Evolutionary conservation across 2,888 invertebrate species (phyloP).

Genomic region (Sialis lutaria): DNA sequence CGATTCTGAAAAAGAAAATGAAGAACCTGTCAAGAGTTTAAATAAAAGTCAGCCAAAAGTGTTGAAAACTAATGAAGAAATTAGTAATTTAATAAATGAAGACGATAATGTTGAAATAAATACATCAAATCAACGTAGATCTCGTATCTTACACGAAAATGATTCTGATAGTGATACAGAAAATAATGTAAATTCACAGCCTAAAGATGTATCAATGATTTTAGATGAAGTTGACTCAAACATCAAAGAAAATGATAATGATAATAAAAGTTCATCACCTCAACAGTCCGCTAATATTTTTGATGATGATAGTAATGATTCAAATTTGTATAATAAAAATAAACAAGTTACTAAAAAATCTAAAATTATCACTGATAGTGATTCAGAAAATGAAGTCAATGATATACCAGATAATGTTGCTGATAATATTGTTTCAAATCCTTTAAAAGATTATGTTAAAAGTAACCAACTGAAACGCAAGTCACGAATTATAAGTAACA

Average conservation of each 20-base stretch:
- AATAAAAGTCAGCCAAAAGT: neutral
- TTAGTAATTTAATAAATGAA: neutral
- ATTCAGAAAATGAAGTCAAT: conserved; percentile 2
- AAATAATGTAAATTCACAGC: neutral
- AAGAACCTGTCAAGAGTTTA: neutral
- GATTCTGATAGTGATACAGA: neutral
- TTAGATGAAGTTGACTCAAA: neutral
- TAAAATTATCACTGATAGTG: neutral
- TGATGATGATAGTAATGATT: neutral
- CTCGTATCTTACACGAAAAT: neutral
- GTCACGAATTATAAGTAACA: conserved; percentile 4
- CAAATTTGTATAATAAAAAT: neutral
- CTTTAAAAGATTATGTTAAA: neutral
- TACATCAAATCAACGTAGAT: neutral
- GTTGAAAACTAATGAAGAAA: neutral
- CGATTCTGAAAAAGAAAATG: neutral
- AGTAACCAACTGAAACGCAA: neutral
- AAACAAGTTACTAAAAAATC: neutral
- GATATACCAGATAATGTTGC: too few species aligned
- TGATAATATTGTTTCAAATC: too few species aligned
- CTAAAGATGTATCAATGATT: neutral
- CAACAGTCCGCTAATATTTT: neutral
- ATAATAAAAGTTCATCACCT: too few species aligned
- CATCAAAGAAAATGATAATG: too few species aligned
- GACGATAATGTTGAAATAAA: neutral